Percentiles rank a stretch among this genome's conserved stretches.
These are phyloP conservation scores for Myiotriccus ornatus DNA, from an alignment of 2,797 vertebrate species.

Conservation along the genomic window DNA sequence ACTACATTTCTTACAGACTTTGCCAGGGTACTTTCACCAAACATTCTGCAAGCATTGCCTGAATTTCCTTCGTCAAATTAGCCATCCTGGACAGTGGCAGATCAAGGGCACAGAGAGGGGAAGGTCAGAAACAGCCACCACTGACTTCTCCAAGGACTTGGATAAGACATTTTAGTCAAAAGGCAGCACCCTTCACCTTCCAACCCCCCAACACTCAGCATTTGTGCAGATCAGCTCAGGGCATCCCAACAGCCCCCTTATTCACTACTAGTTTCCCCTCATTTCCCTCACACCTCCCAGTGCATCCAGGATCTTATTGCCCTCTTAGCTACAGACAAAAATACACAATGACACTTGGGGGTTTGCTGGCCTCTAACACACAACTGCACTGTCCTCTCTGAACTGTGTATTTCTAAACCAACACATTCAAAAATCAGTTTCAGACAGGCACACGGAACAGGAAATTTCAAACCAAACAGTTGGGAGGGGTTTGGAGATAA, in stretches of 20 bases:
- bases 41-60: background rate
- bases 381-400: background rate
- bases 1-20: background rate
- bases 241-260: background rate
- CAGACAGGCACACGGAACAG: background rate
- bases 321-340: background rate
- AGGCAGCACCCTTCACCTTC: background rate
- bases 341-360: fast-evolving
- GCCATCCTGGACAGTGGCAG: background rate
- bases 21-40: background rate
- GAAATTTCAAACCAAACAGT: constrained; percentile 36
- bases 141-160: background rate
- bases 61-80: background rate
- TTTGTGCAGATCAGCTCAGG: background rate
- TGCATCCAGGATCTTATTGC: background rate
- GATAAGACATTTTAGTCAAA: background rate
- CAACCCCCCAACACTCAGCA: background rate
- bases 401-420: background rate
- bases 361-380: background rate
- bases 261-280: background rate
- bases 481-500: constrained; percentile 14
- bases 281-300: background rate
- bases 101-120: background rate
- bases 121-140: background rate
- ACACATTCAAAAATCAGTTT: background rate